A percentile compares a stretch with the other conserved stretches of the same genome.
Evolutionary conservation across 2,113 vertebrate species (phyloP).

Genomic region (Embiotoca jacksoni): DNA sequence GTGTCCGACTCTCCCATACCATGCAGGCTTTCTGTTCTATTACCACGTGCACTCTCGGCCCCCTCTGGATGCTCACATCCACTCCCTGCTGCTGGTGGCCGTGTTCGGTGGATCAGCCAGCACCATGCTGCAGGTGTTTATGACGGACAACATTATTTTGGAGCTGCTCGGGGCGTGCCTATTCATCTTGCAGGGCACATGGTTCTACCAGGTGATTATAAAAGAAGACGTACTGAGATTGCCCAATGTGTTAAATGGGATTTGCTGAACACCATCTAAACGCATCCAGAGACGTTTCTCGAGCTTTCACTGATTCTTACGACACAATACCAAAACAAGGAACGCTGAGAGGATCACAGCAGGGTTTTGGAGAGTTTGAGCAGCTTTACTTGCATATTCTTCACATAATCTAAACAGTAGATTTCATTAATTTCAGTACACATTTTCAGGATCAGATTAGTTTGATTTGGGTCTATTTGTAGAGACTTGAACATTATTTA

Average conservation of each 20-base stretch:
- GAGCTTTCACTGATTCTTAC: neutral
- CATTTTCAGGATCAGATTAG: no score
- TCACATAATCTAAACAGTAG: neutral
- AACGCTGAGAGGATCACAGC: no score
- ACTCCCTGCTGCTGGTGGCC: constrained; percentile 88
- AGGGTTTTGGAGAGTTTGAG: no score
- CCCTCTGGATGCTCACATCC: constrained; percentile 90
- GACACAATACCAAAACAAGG: neutral
- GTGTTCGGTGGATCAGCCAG: constrained; percentile 84
- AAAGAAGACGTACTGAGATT: neutral
- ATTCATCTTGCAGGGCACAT: constrained; percentile 93
- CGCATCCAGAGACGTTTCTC: no score
- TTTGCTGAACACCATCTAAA: no score
- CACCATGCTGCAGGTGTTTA: constrained; percentile 87
- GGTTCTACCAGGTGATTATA: constrained; percentile 94
- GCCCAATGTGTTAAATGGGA: neutral
- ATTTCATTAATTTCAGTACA: neutral
- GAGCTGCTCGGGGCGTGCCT: constrained; percentile 87
- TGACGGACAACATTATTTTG: constrained; percentile 86
- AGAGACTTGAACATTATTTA: no score
- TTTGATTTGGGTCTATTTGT: no score
- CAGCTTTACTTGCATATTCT: no score
- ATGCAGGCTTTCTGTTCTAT: constrained; percentile 89
- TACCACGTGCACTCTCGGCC: constrained; percentile 89
- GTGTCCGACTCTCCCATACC: neutral